Conservation (phyloP, 2,888 invertebrate genomes). For the Sinotaia quadrata region DNA sequence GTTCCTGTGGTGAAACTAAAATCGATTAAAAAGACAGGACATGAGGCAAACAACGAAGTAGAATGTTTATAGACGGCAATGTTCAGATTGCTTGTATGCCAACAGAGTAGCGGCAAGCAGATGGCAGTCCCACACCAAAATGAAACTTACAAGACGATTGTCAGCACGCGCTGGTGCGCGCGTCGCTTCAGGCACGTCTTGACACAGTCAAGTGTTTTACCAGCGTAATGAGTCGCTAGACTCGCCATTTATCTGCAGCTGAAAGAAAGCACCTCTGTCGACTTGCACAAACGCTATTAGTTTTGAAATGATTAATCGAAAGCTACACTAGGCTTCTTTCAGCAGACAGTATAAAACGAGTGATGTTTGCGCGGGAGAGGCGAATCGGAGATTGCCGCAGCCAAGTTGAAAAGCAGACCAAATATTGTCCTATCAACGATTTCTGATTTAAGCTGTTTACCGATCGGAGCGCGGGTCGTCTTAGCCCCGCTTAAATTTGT, state of each 20-base stretch:
- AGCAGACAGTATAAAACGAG: constrained; percentile 20
- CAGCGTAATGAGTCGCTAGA: constrained; percentile 31
- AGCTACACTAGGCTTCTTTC: constrained; percentile 1
- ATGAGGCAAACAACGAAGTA: no score
- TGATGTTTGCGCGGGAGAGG: constrained; percentile 17
- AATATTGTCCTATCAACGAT: constrained; percentile 30
- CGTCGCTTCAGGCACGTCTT: constrained; percentile 23
- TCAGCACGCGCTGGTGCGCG: background rate
- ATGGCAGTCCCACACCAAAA: background rate
- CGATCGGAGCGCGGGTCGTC: constrained; percentile 22
- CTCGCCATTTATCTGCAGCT: background rate
- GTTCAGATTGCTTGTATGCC: background rate
- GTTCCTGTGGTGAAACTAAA: no score
- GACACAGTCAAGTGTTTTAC: constrained; percentile 30
- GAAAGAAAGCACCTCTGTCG: constrained; percentile 17
- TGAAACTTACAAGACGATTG: background rate
- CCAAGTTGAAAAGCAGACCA: constrained; percentile 7
- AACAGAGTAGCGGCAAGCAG: background rate
- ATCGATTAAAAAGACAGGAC: no score
- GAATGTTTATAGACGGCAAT: constrained; percentile 11
- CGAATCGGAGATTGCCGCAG: constrained; percentile 19
- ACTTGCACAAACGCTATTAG: constrained; percentile 29
- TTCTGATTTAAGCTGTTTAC: constrained; percentile 31
- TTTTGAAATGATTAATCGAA: constrained; percentile 31
- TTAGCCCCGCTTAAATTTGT: constrained; percentile 29